These are phyloP conservation scores for Ormia ochracea DNA, from an alignment of 2,888 invertebrate species.

Conservation along the genomic window DNA sequence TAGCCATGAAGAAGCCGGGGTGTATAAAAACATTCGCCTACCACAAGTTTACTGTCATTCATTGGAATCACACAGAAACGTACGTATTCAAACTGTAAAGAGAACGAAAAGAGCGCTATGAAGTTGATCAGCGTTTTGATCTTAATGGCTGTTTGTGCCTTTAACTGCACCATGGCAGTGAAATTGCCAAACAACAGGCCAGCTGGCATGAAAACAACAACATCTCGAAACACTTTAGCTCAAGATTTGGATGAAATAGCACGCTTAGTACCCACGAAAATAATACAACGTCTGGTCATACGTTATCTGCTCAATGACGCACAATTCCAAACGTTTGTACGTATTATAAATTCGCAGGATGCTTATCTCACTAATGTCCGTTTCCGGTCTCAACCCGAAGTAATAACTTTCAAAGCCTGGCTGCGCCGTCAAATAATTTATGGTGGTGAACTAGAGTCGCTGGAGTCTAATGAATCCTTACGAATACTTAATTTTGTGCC, in stretches of 20 bases:
- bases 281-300: slow-evolving; percentile 65
- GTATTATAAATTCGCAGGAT: slow-evolving; percentile 68
- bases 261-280: slow-evolving; percentile 57
- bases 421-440: slow-evolving; percentile 68
- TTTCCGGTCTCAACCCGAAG: slow-evolving; percentile 70
- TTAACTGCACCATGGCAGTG: background rate
- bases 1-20: background rate
- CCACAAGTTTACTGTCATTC: background rate
- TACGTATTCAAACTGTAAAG: background rate
- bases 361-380: slow-evolving; percentile 66
- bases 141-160: slow-evolving; percentile 9
- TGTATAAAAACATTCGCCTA: background rate
- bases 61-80: background rate
- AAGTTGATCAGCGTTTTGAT: slow-evolving; percentile 1
- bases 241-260: slow-evolving; percentile 55
- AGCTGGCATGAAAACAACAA: background rate
- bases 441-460: slow-evolving; percentile 62
- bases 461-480: slow-evolving; percentile 66
- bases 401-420: slow-evolving; percentile 68
- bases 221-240: slow-evolving; percentile 28
- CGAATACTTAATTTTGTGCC: slow-evolving; percentile 67
- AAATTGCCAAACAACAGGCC: slow-evolving; percentile 6
- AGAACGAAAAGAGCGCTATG: background rate
- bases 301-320: slow-evolving; percentile 71
- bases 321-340: slow-evolving; percentile 71